Evolutionary conservation across 2,113 vertebrate genomes (phyloP), one percentile per base, ranked within the genome.

Genomic region (Cyrtonyx montezumae): DNA sequence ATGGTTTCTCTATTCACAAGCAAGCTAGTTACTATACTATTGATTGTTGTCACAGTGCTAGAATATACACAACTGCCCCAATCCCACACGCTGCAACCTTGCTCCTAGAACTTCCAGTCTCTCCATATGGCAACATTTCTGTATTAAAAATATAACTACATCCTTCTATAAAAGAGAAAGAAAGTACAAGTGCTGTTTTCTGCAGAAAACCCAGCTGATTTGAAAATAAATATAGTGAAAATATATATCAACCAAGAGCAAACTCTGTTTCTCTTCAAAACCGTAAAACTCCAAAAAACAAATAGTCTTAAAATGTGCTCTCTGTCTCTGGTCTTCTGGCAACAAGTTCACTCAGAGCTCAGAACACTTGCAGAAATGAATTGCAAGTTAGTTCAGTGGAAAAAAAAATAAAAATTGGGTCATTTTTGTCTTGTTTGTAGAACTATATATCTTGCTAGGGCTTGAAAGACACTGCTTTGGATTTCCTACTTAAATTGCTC

Each of bases 151-250:
- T 85, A 90, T 81, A 92, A 91, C 82, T 71, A 59, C 11, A 21
- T 46, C 80, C 62, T 95, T 68, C 81, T 81, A 22, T 67, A 76
- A 96, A 93, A 88, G 74, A 43, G 48, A 34, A 88, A 90, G 58
- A 93, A 94, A 95, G 91, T 26, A 22, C 82, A 45, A 93, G 59
- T 91, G 86, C 84, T 95, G 59, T 85, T 96, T 97, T 93, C 83
- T 91, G 42, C 89, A 91, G 80, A 96, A 97, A 96, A 68, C 23
- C 13, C 70, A 95, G 77, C 48, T 96, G 68, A 94, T 84, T 91
- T 79, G 88, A 95, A 98, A 97, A 94, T 85, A 97, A 97, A 95
- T 90, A 71, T 8, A 68, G 25, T 21, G 58, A 70, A 96, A 94
- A 93, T 91, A 96, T 61, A 91, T 37, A 91, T 80, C 69, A 96